phyloP scores from a whole-genome alignment of 2,113 vertebrate species.

The Mesitornis unicolor region DNA sequence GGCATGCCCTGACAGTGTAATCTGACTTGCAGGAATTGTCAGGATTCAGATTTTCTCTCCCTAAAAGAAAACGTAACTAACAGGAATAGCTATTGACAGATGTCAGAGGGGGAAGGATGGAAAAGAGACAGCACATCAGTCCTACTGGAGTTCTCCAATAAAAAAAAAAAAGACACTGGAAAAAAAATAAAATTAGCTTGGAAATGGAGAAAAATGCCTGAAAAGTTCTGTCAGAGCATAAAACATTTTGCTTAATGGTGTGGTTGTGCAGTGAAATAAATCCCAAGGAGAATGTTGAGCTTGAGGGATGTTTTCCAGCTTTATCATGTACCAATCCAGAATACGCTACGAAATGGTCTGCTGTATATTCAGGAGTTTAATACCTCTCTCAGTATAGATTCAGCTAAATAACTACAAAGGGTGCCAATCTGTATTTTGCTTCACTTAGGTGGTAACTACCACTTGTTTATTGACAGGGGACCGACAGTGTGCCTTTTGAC shows the following conservation, averaged over 20 bases:
- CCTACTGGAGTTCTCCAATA: background rate
- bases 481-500: background rate
- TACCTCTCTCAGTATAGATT: background rate
- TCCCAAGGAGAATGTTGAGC: background rate
- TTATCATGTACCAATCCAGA: background rate
- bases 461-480: background rate
- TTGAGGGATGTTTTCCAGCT: background rate
- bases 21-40: background rate
- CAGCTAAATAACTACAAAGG: background rate
- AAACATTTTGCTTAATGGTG: background rate
- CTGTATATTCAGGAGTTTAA: background rate
- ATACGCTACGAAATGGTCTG: background rate
- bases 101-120: background rate
- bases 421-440: background rate
- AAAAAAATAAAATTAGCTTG: background rate
- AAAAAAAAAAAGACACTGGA: fast-evolving
- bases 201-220: background rate
- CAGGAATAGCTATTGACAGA: background rate
- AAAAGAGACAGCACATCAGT: background rate
- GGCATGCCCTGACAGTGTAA: background rate
- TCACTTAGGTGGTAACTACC: background rate
- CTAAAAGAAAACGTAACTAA: background rate
- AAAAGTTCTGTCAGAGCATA: background rate
- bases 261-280: background rate
- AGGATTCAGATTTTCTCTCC: background rate